These are phyloP conservation scores for Emydura subglobosa DNA, from an alignment of 2,113 vertebrate species.

Conservation along the genomic window DNA sequence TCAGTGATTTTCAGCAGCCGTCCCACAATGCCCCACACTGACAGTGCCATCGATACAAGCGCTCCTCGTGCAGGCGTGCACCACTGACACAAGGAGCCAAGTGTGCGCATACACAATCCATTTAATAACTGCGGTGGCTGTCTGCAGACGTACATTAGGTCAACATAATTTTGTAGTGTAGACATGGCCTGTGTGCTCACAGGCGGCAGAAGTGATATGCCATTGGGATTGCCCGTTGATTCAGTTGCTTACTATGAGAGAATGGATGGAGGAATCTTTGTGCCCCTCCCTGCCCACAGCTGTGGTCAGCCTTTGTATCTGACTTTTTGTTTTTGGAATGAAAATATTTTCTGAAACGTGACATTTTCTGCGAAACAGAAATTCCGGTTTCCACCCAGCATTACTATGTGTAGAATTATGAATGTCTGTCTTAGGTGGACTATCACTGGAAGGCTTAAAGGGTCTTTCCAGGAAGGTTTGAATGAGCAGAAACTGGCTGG, in stretches of 20 bases:
- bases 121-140: too few relatives aligned
- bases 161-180: too few relatives aligned
- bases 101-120: too few relatives aligned
- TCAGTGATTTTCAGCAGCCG: too few relatives aligned
- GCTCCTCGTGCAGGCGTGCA: too few relatives aligned
- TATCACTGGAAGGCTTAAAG: background rate
- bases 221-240: background rate
- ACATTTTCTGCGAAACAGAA: background rate
- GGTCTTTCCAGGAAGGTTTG: too few relatives aligned
- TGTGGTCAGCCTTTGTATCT: background rate
- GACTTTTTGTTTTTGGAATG: constrained; percentile 9
- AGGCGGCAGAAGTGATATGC: background rate
- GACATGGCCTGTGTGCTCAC: background rate
- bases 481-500: background rate
- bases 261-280: background rate
- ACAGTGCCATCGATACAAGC: too few relatives aligned
- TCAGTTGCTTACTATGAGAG: background rate
- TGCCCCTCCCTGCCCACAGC: background rate
- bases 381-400: background rate
- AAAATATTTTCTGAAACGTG: background rate
- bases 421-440: background rate
- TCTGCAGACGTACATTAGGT: too few relatives aligned
- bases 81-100: too few relatives aligned
- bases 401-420: background rate
- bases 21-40: too few relatives aligned